These are phyloP conservation scores for Cylindroiulus punctatus DNA, from an alignment of 2,888 invertebrate species.

Conservation along the genomic window DNA sequence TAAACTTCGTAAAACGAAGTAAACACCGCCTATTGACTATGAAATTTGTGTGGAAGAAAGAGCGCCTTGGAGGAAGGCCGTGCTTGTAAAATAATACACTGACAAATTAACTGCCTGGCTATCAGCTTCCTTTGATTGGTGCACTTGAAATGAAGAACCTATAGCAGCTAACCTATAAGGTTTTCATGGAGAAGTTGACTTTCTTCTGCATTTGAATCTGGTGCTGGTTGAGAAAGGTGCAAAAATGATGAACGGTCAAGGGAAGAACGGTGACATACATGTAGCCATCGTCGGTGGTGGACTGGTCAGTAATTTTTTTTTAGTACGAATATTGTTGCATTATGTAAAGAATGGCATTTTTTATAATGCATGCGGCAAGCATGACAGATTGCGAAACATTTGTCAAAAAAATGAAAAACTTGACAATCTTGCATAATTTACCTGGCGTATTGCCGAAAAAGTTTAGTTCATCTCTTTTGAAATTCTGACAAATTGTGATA, in stretches of 20 bases:
- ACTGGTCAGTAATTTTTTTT: constrained; percentile 45
- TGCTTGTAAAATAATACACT: background rate
- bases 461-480: too few relatives aligned
- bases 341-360: too few relatives aligned
- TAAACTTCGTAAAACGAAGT: background rate
- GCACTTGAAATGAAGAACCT: background rate
- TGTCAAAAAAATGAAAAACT: too few relatives aligned
- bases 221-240: background rate
- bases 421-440: too few relatives aligned
- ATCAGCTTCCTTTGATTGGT: background rate
- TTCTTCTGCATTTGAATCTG: background rate
- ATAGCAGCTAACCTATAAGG: background rate
- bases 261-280: background rate
- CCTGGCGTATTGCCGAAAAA: too few relatives aligned
- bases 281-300: constrained; percentile 54
- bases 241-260: background rate
- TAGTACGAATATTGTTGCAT: too few relatives aligned
- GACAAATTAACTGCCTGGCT: background rate
- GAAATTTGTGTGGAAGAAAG: too few relatives aligned
- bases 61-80: too few relatives aligned
- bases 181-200: background rate
- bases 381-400: too few relatives aligned
- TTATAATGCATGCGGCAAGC: too few relatives aligned
- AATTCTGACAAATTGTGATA: too few relatives aligned
- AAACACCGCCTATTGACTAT: background rate